These are phyloP conservation scores for Trachymyrmex cornetzi DNA, from an alignment of 1,140 invertebrate species.

Conservation along the genomic window DNA sequence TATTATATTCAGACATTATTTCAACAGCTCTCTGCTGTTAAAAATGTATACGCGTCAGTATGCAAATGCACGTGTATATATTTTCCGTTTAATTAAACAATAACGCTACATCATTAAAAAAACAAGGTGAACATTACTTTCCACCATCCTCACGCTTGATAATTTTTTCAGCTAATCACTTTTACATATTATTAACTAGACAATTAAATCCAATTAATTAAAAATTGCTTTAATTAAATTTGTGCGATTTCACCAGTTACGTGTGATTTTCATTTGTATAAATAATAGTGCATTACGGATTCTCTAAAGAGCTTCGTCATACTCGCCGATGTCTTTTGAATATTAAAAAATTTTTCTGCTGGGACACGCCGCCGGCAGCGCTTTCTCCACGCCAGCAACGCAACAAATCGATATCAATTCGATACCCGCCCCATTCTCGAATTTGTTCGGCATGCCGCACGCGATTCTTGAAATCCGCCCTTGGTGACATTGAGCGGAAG, in stretches of 20 bases:
- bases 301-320: background rate
- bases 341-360: conserved; percentile 40
- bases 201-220: conserved; percentile 1
- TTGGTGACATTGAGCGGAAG: conserved; percentile 43
- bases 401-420: conserved; percentile 46
- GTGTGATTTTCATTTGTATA: conserved; percentile 23
- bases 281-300: background rate
- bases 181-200: background rate
- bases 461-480: conserved; percentile 57
- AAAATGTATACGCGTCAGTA: background rate
- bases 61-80: conserved; percentile 14
- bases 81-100: background rate
- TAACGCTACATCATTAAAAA: conserved; percentile 17
- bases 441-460: conserved; percentile 32
- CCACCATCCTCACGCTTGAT: background rate
- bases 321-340: conserved; percentile 45
- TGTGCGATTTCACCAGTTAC: background rate
- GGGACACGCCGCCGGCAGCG: background rate
- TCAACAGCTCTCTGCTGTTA: background rate
- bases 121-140: background rate
- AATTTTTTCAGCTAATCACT: background rate
- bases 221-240: background rate
- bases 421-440: background rate
- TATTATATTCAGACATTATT: conserved; percentile 25
- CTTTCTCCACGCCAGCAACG: conserved; percentile 25